Evolutionary conservation across 2,797 vertebrate species (phyloP), one percentile per base, ranked within the genome.

Genomic region (Fratercula arctica): DNA sequence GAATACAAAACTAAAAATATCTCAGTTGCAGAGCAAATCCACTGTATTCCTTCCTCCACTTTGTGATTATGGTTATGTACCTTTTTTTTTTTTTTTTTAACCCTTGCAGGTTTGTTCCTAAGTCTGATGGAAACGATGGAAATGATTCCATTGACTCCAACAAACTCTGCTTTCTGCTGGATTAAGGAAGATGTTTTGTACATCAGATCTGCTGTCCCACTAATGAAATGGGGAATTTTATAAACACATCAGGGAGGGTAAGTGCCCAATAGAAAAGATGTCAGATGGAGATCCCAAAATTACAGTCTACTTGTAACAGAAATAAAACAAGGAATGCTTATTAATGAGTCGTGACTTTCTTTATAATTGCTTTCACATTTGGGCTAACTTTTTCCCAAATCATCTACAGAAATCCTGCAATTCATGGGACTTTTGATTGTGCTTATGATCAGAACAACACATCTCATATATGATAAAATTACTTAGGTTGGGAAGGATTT

Each of bases 351-450:
- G 97, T 95, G 97, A 97, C 97, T 98, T 98, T 98, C 95, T 96
- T 95, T 93, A 91, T 98, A 98, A 98, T 98, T 98, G 96, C 91
- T 98, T 98, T 97, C 97, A 98, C 79, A 97, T 98, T 98, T 94
- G 37, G 94, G 95, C 86, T 75, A 92, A 96, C 82, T 90, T 97
- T 75, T 95, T 68, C 89, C 82, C 96, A 98, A 98, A 97, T 96
- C 84, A 68, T 95, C 97, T 97, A 31, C 46, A 88, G 78, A 81
- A 91, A 87, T 28, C 9, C 28, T 86, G 50, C 28, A 56, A 39
- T 61, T 85, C 66, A 16, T 51, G 13, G 50, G 46, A 33, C 28
- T 88, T 95, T 37, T 43, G 54, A 37, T 63, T 53, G 31, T 21
- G 24, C 23, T 59, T 78, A 9, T 45, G 37, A 91, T 84, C 57